Conservation (phyloP, 2,888 invertebrate species). For the Timandra comae region DNA sequence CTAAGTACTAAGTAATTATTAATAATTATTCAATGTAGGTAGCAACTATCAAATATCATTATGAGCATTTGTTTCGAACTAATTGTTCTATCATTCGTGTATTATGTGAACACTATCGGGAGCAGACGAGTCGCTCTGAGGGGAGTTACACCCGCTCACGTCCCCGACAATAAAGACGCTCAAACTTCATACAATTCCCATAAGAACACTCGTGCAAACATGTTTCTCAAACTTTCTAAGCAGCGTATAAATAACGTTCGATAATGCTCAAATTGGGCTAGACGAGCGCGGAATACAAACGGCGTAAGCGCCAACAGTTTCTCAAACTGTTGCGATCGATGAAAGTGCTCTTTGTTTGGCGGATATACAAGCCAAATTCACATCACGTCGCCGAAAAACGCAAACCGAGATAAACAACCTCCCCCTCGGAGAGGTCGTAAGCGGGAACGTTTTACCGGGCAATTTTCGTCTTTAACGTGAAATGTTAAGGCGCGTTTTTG, state of each 20-base stretch:
- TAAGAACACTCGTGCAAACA: constrained; percentile 58
- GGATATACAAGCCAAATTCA: constrained; percentile 73
- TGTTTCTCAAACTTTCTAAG: constrained; percentile 66
- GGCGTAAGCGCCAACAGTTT: constrained; percentile 49
- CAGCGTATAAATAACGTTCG: constrained; percentile 68
- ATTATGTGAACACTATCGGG: no score
- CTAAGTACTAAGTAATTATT: no score
- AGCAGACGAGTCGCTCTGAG: no score
- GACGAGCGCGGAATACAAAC: constrained; percentile 34
- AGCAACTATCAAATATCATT: no score
- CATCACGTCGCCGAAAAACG: constrained; percentile 74
- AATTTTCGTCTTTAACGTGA: constrained; percentile 71
- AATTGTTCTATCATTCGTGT: no score
- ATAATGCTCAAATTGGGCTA: constrained; percentile 61
- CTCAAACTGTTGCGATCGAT: constrained; percentile 60
- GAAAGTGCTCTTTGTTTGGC: constrained; percentile 66
- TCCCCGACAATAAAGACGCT: constrained; percentile 46
- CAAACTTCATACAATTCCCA: constrained; percentile 57
- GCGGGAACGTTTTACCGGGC: constrained; percentile 65
- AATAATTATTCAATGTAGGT: no score
- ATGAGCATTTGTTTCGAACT: no score
- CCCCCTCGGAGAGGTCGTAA: constrained; percentile 67
- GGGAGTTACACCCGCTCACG: constrained; percentile 22
- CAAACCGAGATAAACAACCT: constrained; percentile 74
- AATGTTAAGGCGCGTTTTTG: constrained; percentile 65